These are phyloP conservation scores for Chloroceryle aenea DNA, from an alignment of 2,113 vertebrate genomes.

Conservation along the genomic window DNA sequence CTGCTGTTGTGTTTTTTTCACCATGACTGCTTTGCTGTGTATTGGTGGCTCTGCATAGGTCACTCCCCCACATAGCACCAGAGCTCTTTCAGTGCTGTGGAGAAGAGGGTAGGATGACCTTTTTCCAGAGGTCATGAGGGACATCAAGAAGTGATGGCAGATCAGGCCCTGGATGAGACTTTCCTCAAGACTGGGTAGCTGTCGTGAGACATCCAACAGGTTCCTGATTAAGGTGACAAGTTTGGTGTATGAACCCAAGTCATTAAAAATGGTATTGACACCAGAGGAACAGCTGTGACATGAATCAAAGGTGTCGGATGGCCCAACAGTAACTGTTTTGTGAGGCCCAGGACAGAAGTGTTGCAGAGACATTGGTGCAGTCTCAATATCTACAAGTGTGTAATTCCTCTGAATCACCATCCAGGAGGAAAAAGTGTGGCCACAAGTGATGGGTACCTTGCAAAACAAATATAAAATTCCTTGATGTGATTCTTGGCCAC, in stretches of 20 bases:
- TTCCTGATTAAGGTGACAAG: background rate
- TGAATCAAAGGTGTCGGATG: background rate
- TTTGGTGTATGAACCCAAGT: background rate
- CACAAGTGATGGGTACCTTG: background rate
- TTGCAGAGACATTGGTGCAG: background rate
- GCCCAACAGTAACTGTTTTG: no score
- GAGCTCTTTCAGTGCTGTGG: background rate
- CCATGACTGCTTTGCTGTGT: background rate
- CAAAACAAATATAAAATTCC: background rate
- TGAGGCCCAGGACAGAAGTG: background rate
- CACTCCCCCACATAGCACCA: background rate
- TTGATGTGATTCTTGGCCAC: background rate
- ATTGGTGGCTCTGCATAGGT: background rate
- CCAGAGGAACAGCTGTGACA: background rate
- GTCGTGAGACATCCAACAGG: background rate
- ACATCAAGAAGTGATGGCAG: background rate
- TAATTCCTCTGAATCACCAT: background rate
- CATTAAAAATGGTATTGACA: background rate
- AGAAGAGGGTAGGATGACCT: background rate
- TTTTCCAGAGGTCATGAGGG: background rate
- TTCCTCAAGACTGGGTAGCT: background rate
- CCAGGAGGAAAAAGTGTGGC: background rate
- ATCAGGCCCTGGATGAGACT: background rate
- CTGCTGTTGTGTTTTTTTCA: background rate
- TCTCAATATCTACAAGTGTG: rapidly evolving